Conservation (phyloP, 2,113 vertebrate genomes). For the Rhea americana region DNA sequence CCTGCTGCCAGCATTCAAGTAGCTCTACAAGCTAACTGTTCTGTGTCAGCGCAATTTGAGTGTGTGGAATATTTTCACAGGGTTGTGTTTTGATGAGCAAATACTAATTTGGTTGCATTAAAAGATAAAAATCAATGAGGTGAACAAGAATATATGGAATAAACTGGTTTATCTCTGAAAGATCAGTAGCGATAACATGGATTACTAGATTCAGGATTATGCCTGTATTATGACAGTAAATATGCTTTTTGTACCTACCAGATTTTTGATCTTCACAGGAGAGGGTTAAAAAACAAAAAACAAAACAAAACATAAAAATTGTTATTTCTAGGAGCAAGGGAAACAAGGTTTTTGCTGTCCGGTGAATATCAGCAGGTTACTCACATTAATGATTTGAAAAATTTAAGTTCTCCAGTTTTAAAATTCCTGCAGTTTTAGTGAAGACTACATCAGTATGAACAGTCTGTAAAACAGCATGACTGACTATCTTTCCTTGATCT, state of each 20-base stretch:
- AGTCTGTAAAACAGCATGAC: background rate
- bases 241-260: background rate
- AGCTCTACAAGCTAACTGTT: background rate
- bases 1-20: constrained; percentile 18
- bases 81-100: background rate
- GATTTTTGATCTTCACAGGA: background rate
- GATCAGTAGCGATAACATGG: background rate
- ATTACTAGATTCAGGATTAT: background rate
- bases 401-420: background rate
- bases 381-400: background rate
- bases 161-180: background rate
- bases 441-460: background rate
- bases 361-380: background rate
- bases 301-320: background rate
- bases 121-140: background rate
- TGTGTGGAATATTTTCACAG: background rate
- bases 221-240: background rate
- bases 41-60: constrained; percentile 24
- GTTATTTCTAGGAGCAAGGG: background rate
- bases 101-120: background rate
- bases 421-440: background rate
- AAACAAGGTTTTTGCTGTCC: background rate
- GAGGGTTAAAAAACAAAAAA: background rate
- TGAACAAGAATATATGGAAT: background rate
- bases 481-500: background rate